Evolutionary conservation across 2,113 vertebrate genomes (phyloP).

Genomic region (Poeciliopsis occidentalis): DNA sequence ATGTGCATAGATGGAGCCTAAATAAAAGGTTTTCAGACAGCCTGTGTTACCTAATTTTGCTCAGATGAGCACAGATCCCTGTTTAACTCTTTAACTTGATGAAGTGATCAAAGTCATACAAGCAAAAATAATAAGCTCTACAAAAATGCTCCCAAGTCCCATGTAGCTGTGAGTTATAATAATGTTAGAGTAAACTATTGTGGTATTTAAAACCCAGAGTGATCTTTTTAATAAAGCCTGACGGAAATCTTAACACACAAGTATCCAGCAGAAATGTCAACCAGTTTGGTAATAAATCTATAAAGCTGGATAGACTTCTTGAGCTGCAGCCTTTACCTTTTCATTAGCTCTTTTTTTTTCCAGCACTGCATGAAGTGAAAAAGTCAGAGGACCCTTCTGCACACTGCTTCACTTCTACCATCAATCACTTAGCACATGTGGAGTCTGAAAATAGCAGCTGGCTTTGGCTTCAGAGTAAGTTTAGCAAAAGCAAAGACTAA

Average conservation of each 20-base stretch:
- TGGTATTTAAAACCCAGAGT: constrained; percentile 10
- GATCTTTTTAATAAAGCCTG: constrained; percentile 18
- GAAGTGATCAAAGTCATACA: not conserved
- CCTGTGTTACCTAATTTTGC: not conserved
- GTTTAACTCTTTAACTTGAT: not conserved
- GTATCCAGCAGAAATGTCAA: constrained; percentile 1
- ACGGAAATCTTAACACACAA: constrained; percentile 3
- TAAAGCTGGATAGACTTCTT: not conserved
- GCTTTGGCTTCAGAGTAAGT: not conserved
- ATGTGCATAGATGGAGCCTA: not conserved
- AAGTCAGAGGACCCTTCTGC: not conserved
- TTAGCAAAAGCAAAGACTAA: constrained; percentile 1
- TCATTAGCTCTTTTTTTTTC: not conserved
- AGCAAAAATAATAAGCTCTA: not conserved
- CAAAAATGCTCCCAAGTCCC: not conserved
- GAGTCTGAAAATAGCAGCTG: not conserved
- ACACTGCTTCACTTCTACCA: not conserved
- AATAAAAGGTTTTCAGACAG: constrained; percentile 6
- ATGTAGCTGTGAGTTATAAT: not conserved
- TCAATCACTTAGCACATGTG: not conserved
- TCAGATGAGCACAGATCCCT: not conserved
- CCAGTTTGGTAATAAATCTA: constrained; percentile 8
- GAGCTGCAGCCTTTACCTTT: not conserved
- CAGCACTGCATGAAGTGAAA: not conserved
- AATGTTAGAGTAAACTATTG: not conserved